Base-by-base conservation (phyloP, 2,888 invertebrate species). In the Nephrocerus scutellatus region DNA sequence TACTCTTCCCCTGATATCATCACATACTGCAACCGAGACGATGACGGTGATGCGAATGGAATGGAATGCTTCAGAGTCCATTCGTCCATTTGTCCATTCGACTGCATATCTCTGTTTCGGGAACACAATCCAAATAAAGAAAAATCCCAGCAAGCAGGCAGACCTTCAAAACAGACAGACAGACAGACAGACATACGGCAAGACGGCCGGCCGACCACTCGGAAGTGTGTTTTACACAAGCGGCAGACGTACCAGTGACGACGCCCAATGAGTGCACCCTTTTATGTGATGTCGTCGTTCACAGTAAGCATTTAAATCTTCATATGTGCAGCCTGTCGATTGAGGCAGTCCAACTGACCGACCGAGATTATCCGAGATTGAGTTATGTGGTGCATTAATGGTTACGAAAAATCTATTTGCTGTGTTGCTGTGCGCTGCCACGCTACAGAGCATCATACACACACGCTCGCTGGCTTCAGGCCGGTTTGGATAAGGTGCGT, bases 221-320 rank as follows among this genome's bases (percentile, higher is more conserved):
- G 32, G 39, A 36, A 34, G 43, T 29, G 31, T 47, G 48, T 45
- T 47, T 45, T 47, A 46, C 46, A 46, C 44, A 46, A 46, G 46
- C 43, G 51, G 50, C 49, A 43, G 41, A 46, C 42, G 37, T 43
- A 43, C 34, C 13, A 9, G 20, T 14, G 6, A 37, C 39, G 41
- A 42, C 41, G 41, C 40, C 24, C 8, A 8, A 22, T 22, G 22
- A 7, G 22, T 10, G 41, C 44, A 44, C 47, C 44, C 44, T 52
- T 46, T 49, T 49, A 44, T 50, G 48, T 41, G 44, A n/a, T n/a
- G n/a, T n/a, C n/a, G n/a, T n/a, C n/a, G n/a, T n/a, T 44, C 44
- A 46, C 44, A 44, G 46, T 46, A 44, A 46, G 46, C 46, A 44
- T 46, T 46, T 46, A 46, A 46, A 46, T 46, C 46, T 44, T 46